Evolutionary conservation across 1,140 invertebrate genomes (phyloP), one percentile per base, ranked within the genome.

Genomic region (Pseudomyrmex concolor): DNA sequence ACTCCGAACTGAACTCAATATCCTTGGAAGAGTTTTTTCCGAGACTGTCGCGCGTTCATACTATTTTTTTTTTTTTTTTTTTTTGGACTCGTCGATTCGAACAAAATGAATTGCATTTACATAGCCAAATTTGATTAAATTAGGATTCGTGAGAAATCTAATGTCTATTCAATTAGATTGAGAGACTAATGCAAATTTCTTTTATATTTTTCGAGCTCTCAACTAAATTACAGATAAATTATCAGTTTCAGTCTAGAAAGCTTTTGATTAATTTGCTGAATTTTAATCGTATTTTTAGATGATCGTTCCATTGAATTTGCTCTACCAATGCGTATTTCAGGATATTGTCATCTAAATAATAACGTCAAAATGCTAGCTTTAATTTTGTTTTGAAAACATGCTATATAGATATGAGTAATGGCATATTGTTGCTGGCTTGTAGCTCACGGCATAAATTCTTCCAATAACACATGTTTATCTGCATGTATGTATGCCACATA

Each of bases 391-490:
- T 50, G 13, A 10, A 57, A 68, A 34, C n/a, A 48, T 9, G 43
- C 8, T 59, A 19, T 15, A 0, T 34, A 34, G 34, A 34, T 60
- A 71, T 13, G 15, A 59, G 10, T 25, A 71, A 34, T 71, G 76
- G 76, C 76, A 80, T 80, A 80, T 80, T 80, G 57, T 72, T 87
- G 83, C 54, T 48, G 57, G 51, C 57, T 74, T 70, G 22, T 76
- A 76, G 59, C 22, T 34, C 74, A 57, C 83, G 74, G 85, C 59
- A 70, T 55, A 81, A 84, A 87, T 74, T 83, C 81, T 83, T 50
- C 81, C 34, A 83, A 83, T 83, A 78, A 72, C 72, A 15, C 55
- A 77, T 64, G 72, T 60, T 77, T 50, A 84, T 67, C 45, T 68
- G 72, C 72, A 59, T 83, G 71, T 83, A 76, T 83, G 71, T 66